Evolutionary conservation across 1,140 invertebrate genomes (phyloP).

Genomic region (Drosophila kanapiae): DNA sequence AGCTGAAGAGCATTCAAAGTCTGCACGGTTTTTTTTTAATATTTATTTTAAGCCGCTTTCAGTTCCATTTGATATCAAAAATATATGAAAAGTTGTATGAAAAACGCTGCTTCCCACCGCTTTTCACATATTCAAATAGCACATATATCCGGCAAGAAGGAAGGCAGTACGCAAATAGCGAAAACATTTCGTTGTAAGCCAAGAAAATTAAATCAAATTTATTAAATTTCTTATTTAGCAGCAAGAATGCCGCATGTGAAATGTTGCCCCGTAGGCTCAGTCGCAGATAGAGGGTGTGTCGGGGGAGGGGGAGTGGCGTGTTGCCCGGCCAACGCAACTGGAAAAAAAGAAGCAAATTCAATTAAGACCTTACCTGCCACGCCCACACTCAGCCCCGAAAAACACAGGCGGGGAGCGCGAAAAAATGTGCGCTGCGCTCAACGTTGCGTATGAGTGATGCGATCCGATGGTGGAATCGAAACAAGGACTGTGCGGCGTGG

Average conservation of each 20-base stretch:
- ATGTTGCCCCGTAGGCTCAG: neutral
- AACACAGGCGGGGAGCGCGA: conserved; percentile 14
- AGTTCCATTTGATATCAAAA: conserved; percentile 1
- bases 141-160: neutral
- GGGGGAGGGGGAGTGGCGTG: neutral
- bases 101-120: neutral
- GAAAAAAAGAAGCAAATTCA: conserved; percentile 61
- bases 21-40: neutral
- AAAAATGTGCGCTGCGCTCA: conserved; percentile 36
- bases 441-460: conserved; percentile 67
- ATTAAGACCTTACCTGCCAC: conserved; percentile 72
- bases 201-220: conserved; percentile 44
- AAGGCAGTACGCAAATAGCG: neutral
- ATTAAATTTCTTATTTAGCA: conserved; percentile 32
- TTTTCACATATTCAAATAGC: no score
- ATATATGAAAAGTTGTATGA: neutral
- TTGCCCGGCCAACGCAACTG: conserved; percentile 60
- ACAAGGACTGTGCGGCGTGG: neutral
- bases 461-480: conserved; percentile 25
- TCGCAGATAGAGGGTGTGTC: neutral
- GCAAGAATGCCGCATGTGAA: conserved; percentile 15
- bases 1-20: neutral
- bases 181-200: conserved; percentile 13
- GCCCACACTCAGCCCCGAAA: conserved; percentile 10
- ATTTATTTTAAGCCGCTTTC: conserved; percentile 25